These are phyloP conservation scores for Halesus radiatus DNA, from an alignment of 1,140 invertebrate species.

Conservation along the genomic window DNA sequence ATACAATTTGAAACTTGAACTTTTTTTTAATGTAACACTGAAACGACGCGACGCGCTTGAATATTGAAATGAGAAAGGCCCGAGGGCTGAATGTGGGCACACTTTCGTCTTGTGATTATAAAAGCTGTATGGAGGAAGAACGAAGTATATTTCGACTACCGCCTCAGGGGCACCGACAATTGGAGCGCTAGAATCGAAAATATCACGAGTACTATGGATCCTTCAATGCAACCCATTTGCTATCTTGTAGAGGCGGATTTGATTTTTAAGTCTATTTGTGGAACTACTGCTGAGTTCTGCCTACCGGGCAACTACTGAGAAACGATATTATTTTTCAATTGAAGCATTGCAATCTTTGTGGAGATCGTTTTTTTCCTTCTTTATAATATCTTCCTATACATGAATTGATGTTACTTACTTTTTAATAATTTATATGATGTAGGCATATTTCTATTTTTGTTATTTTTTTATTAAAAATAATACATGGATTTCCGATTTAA, in stretches of 20 bases:
- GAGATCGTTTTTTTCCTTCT: neutral
- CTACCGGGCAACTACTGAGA: neutral
- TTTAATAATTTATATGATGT: too few species aligned
- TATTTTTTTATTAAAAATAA: too few species aligned
- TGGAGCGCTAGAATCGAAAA: conserved; percentile 14
- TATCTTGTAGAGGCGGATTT: neutral
- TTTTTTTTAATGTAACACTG: neutral
- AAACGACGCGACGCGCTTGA: neutral
- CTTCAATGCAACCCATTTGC: conserved; percentile 8
- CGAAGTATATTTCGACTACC: neutral
- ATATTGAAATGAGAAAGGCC: conserved; percentile 1
- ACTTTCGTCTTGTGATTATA: conserved; percentile 16
- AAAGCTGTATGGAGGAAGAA: conserved; percentile 1
- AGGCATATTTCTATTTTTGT: too few species aligned
- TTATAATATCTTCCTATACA: too few species aligned
- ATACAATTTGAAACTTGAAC: too few species aligned
- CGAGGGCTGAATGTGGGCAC: neutral
- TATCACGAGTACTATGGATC: neutral
- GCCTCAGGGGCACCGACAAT: neutral
- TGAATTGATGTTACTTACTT: too few species aligned
- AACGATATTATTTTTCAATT: neutral
- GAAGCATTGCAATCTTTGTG: neutral
- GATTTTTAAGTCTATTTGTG: neutral
- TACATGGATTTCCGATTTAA: too few species aligned
- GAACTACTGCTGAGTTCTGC: neutral